These are phyloP conservation scores for Bostrychus sinensis DNA, from an alignment of 2,113 vertebrate genomes.

Conservation along the genomic window DNA sequence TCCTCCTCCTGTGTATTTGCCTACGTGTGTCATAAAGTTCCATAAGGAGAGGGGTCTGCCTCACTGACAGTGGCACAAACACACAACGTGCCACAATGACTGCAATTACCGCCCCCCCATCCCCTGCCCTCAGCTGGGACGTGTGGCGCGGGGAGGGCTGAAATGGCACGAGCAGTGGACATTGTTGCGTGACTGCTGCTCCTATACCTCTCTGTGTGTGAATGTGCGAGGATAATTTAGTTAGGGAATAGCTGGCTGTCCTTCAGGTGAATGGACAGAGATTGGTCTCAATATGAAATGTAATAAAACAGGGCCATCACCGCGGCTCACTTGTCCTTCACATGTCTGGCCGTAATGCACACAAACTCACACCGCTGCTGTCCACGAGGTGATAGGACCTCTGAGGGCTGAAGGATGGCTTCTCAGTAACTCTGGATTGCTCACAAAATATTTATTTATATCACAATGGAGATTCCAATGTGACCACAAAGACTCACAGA, in stretches of 20 bases:
- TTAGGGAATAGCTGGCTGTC: constrained; percentile 78
- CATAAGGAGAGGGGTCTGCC: constrained; percentile 34
- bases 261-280: constrained; percentile 78
- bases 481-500: neutral
- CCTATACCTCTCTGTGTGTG: constrained; percentile 17
- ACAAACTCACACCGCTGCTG: neutral
- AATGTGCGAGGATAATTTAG: constrained; percentile 70
- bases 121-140: constrained; percentile 22
- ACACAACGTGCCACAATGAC: constrained; percentile 40
- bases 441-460: constrained; percentile 3
- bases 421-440: constrained; percentile 2
- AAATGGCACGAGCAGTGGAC: constrained; percentile 9
- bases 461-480: neutral
- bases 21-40: constrained; percentile 45
- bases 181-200: constrained; percentile 46
- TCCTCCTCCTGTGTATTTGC: neutral
- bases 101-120: constrained; percentile 56
- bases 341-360: constrained; percentile 39
- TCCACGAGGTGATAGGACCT: neutral
- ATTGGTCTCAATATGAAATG: constrained; percentile 81
- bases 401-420: constrained; percentile 13
- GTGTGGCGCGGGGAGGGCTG: constrained; percentile 21
- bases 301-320: constrained; percentile 77
- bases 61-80: constrained; percentile 45
- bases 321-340: constrained; percentile 76